A percentile compares a stretch with the other conserved stretches of the same genome.
Evolutionary conservation across 2,797 vertebrate species (phyloP).

Genomic region (Siniperca scherzeri): DNA sequence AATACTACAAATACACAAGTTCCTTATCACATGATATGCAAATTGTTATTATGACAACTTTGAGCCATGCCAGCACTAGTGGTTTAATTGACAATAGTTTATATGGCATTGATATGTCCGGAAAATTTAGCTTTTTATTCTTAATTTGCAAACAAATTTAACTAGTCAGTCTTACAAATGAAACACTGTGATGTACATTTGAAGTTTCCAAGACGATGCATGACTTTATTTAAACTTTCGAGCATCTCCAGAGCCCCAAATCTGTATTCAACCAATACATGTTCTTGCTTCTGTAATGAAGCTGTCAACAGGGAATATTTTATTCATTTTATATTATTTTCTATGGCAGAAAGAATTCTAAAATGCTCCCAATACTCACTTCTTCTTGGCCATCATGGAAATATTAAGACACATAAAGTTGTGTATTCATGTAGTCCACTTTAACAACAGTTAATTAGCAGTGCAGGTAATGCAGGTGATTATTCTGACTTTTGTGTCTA

Average conservation of each 20-base stretch:
- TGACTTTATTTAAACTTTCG: neutral
- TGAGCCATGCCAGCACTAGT: neutral
- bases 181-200: neutral
- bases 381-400: neutral
- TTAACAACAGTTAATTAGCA: neutral
- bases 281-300: conserved; percentile 5
- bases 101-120: neutral
- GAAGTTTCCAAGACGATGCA: neutral
- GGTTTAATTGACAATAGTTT: neutral
- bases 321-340: conserved; percentile 5
- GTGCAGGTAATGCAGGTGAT: neutral
- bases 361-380: neutral
- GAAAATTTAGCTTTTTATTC: neutral
- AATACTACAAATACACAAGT: neutral
- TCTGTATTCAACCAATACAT: conserved; percentile 3
- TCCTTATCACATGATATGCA: neutral
- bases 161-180: neutral
- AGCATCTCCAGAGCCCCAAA: neutral
- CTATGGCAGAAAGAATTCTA: neutral
- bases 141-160: neutral
- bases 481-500: neutral
- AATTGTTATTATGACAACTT: neutral
- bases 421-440: neutral
- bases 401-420: neutral
- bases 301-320: conserved; percentile 4